phyloP scores from a whole-genome alignment of 2,888 invertebrate species.

The Anodontia alba region DNA sequence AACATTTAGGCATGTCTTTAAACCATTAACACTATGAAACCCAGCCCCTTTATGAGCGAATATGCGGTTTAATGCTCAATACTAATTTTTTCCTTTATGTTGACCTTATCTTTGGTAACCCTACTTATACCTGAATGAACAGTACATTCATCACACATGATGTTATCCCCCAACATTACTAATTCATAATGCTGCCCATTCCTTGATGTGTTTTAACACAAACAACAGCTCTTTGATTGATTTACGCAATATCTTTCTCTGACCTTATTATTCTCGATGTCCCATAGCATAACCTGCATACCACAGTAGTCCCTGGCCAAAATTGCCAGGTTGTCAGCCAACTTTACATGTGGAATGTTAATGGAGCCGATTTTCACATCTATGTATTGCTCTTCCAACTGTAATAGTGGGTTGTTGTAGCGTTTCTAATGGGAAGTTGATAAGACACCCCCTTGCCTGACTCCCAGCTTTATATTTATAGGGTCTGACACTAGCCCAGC shows the following conservation, averaged over 20 bases:
- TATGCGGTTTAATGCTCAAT: no score
- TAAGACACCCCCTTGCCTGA: neutral
- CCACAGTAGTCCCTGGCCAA: neutral
- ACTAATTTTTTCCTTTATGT: neutral
- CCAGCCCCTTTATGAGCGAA: no score
- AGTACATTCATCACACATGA: neutral
- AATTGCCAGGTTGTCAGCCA: neutral
- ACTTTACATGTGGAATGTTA: neutral
- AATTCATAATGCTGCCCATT: neutral
- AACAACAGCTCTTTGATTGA: neutral
- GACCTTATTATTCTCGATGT: neutral
- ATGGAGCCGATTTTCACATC: neutral
- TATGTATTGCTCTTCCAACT: neutral
- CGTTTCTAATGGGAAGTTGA: neutral
- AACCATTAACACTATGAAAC: no score
- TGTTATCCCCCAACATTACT: neutral
- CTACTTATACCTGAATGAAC: neutral
- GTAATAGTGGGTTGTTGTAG: slow-evolving; percentile 1
- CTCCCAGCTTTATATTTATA: neutral
- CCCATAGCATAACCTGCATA: no score
- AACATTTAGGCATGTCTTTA: no score
- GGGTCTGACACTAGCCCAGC: neutral
- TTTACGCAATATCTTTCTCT: neutral
- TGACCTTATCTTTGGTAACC: neutral
- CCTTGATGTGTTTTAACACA: neutral